Base-by-base conservation (phyloP, 2,113 vertebrate genomes). In the Chroicocephalus ridibundus region DNA sequence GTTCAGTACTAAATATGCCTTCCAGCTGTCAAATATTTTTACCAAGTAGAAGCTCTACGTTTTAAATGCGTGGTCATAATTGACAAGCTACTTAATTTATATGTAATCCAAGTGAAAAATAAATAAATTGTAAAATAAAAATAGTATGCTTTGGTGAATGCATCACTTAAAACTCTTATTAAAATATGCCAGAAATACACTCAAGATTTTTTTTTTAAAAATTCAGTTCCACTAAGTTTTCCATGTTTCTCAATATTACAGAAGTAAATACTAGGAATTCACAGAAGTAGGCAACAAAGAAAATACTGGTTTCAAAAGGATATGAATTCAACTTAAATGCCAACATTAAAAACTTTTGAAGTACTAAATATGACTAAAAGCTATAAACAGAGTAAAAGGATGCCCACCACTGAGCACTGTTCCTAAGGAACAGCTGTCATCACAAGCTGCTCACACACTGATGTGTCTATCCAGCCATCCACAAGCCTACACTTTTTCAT, bases 381-480 rank as follows among this genome's bases (percentile, higher is more conserved):
- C 19, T 13, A 7, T 13, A 16, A 66, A 75, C 5, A 47, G 68
- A 88, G 49, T 31, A 66, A 60, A 91, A 89, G 78, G 70, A 82
- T 72, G 88, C 52, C 44, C 88, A 87, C 58, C 61, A 49, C 49
- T 61, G 44, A 82, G 70, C 54, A 74, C 61, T 13, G 65, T 0
- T 88, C 44, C 68, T 77, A 51, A 90, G 76, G 79, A 93, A 74
- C 89, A 95, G 83, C 94, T 94, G 93, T 76, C 86, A 91, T 15
- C 66, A 69, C 70, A 87, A 89, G 88, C 88, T 91, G 91, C 88
- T 89, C 83, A 65, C 0, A 0, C 38, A 61, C 36, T 38, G 52
- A 66, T 34, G 5, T 22, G 82, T 38, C 36, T 11, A 26, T 29
- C 44, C 40, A 86, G 65, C 16, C 74, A 71, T 10, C 32, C 61